Conservation (phyloP, 2,113 vertebrate genomes). For the Sialia sialis region DNA sequence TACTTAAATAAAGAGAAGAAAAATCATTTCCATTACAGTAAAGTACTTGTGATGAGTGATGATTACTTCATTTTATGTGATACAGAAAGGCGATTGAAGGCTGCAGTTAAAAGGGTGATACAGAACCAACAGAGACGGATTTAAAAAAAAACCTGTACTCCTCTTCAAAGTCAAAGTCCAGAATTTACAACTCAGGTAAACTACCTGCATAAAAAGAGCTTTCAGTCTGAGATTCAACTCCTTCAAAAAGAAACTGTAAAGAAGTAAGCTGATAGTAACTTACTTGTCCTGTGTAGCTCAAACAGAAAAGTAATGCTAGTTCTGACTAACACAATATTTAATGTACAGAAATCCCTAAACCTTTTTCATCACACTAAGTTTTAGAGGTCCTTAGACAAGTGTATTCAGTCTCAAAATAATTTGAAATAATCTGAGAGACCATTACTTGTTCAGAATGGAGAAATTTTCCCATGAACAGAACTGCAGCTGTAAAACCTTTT, state of each 20-base stretch:
- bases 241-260: background rate
- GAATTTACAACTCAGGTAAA: background rate
- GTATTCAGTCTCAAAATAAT: background rate
- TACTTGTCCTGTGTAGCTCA: background rate
- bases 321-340: background rate
- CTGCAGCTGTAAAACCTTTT: background rate
- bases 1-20: background rate
- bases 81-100: background rate
- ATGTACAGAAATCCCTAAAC: background rate
- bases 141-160: background rate
- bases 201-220: background rate
- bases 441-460: background rate
- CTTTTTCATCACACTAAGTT: background rate
- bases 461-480: background rate
- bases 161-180: background rate
- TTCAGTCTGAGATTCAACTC: background rate
- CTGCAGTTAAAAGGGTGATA: background rate
- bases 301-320: background rate
- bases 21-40: background rate
- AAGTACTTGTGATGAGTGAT: background rate
- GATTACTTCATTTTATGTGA: background rate
- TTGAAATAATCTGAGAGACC: background rate
- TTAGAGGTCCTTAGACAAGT: background rate
- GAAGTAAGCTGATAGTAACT: background rate
- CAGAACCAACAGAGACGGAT: background rate